Evolutionary conservation across 2,888 invertebrate species (phyloP).

Genomic region (Ormyrus nitidulus): DNA sequence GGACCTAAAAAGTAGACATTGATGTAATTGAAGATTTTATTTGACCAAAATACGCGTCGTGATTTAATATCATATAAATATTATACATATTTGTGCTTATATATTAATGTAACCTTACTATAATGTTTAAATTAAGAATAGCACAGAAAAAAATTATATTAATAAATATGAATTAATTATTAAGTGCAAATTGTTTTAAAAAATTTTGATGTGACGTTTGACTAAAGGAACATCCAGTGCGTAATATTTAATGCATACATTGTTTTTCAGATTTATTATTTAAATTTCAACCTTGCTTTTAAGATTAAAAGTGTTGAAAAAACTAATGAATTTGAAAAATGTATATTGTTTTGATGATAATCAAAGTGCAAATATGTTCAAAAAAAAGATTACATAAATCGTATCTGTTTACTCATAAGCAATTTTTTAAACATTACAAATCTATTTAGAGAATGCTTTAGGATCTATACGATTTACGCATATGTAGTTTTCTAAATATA

Average conservation of each 20-base stretch:
- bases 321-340: background rate
- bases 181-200: background rate
- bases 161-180: background rate
- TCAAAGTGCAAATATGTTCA: too few species aligned
- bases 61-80: conserved; percentile 26
- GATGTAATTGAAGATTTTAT: conserved; percentile 1
- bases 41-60: conserved; percentile 11
- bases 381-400: too few species aligned
- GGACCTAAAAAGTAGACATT: background rate
- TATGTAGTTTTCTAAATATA: too few species aligned
- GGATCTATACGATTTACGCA: too few species aligned
- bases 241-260: background rate
- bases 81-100: conserved; percentile 30
- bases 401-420: too few species aligned
- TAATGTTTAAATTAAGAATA: conserved; percentile 3
- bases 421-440: too few species aligned
- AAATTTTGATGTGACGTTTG: conserved; percentile 7
- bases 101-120: conserved; percentile 5
- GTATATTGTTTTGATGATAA: background rate
- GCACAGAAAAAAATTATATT: conserved; percentile 4
- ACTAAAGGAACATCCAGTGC: background rate
- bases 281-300: background rate
- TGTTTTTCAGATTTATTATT: background rate
- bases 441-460: too few species aligned
- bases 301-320: background rate